phyloP scores from a whole-genome alignment of 2,888 invertebrate genomes.

The Psylliodes chrysocephalus region DNA sequence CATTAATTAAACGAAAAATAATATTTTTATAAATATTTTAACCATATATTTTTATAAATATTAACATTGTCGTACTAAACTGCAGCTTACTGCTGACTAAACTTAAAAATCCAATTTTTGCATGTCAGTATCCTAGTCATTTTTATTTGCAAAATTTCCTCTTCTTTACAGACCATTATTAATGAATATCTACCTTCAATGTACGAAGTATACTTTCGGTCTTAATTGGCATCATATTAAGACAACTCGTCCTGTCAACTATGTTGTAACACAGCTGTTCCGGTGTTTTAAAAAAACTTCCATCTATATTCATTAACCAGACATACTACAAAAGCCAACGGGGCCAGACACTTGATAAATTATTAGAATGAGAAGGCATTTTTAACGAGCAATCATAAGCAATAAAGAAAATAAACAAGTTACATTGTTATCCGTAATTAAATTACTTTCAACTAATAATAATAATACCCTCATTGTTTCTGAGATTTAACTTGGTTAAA shows the following conservation, averaged over 20 bases:
- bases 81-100: too few relatives aligned
- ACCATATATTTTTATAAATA: too few relatives aligned
- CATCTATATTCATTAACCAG: conserved; percentile 29
- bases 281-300: conserved; percentile 21
- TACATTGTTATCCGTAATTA: conserved; percentile 47
- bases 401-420: conserved; percentile 44
- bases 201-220: background rate
- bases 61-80: too few relatives aligned
- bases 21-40: too few relatives aligned
- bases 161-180: too few relatives aligned
- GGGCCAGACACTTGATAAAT: conserved; percentile 38
- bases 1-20: too few relatives aligned
- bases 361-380: conserved; percentile 40
- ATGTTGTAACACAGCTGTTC: conserved; percentile 22
- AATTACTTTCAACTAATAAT: conserved; percentile 53
- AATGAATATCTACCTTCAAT: too few relatives aligned
- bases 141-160: too few relatives aligned
- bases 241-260: conserved; percentile 25
- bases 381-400: conserved; percentile 42
- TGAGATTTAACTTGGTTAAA: conserved; percentile 50
- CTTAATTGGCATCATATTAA: conserved; percentile 12
- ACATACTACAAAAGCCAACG: conserved; percentile 33
- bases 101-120: too few relatives aligned
- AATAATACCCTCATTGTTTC: conserved; percentile 56
- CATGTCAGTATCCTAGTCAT: too few relatives aligned